Evolutionary conservation across 2,113 vertebrate genomes (phyloP), one percentile per base, ranked within the genome.

Genomic region (Sander lucioperca): DNA sequence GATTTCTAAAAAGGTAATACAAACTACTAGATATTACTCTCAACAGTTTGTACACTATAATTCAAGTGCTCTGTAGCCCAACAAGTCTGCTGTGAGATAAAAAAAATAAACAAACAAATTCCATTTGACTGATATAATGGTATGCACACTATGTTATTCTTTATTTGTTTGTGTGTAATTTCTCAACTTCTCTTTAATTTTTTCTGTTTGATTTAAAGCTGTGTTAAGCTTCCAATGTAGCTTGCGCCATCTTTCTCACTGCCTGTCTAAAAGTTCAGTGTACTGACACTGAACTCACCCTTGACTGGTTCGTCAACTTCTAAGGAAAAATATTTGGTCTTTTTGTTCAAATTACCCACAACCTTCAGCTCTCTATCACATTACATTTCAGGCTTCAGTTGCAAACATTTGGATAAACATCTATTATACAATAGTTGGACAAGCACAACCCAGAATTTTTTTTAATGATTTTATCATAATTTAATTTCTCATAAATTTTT

Each of bases 181-280:
- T 25, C 10, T 56, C 48, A 48, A 54, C 23, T 13, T 11, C 14
- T 36, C 61, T 62, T 33, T 25, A 14, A 4, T 45, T 13, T 27
- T 61, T 23, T 48, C 10, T 43, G 19, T 62, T 66, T 27, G 33
- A 66, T 80, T 18, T 21, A 47, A 72, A 50, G 19, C 18, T 9
- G 47, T 33, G 13, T 56, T 56, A 16, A 63, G 3, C 25, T 48
- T 63, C 36, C 16, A 47, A 56, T 25, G 47, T 30, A 36, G 19
- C 47, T 69, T 54, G 19, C 75, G n/a, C 16, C 53, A 36, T 39
- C 0, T 2, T 54, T 65, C 33, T 70, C 23, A 12, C 43, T 33
- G 3, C n/a, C 47, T 66, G 47, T 70, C 39, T 54, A 66, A 64
- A 64, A 65, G 1, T 53, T 77, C 16, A 50, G 33, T 63, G 36